Evolutionary conservation across 1,140 invertebrate genomes (phyloP).

Genomic region (Achroia grisella): DNA sequence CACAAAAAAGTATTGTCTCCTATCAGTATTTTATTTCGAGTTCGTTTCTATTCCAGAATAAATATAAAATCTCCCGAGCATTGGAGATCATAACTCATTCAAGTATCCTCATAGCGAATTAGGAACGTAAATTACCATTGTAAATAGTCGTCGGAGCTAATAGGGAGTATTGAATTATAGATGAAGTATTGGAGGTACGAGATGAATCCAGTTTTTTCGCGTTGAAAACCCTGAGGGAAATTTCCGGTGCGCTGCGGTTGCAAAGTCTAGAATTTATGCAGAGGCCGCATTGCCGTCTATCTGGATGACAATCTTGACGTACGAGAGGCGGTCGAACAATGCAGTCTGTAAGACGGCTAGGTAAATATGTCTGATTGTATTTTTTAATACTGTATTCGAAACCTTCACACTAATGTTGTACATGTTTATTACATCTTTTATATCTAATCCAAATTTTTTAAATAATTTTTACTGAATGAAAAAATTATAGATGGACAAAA

Average conservation of each 20-base stretch:
- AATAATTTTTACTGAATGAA: not conserved
- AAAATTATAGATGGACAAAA: too few species aligned
- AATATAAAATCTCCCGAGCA: constrained; percentile 1
- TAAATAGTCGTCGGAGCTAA: constrained; percentile 35
- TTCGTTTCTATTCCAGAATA: too few species aligned
- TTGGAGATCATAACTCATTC: constrained; percentile 14
- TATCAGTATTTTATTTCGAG: too few species aligned
- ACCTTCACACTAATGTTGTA: too few species aligned
- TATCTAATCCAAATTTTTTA: not conserved
- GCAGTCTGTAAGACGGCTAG: constrained; percentile 14
- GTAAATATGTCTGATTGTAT: constrained; percentile 2
- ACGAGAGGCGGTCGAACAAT: constrained; percentile 34
- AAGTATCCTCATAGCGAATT: constrained; percentile 22
- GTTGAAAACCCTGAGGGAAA: constrained; percentile 57
- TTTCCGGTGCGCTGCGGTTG: constrained; percentile 41
- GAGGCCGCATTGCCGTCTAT: constrained; percentile 43
- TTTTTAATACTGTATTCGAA: too few species aligned
- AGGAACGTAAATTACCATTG: constrained; percentile 34
- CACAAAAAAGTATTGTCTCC: too few species aligned
- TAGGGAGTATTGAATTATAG: constrained; percentile 55
- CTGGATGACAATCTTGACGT: constrained; percentile 52
- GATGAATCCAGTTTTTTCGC: constrained; percentile 51
- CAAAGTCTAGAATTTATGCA: constrained; percentile 64
- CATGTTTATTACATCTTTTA: too few species aligned
- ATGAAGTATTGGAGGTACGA: constrained; percentile 41